Percentiles rank a stretch among this genome's conserved stretches.
phyloP scores from a whole-genome alignment of 2,888 invertebrate genomes.

The Anoncus sp. region DNA sequence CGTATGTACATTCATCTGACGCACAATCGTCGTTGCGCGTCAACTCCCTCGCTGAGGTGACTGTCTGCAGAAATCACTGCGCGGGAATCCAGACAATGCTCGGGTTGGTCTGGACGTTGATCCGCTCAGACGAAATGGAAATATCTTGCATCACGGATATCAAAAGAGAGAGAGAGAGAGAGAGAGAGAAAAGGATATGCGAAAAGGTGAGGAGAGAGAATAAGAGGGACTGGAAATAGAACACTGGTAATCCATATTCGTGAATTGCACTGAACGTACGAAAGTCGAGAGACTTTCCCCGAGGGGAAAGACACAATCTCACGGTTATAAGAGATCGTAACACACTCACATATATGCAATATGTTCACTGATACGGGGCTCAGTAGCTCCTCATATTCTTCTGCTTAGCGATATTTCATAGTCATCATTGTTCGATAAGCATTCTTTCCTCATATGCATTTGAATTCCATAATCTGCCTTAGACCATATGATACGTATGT shows the following conservation, averaged over 20 bases:
- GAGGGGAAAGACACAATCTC: conserved; percentile 30
- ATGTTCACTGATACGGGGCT: conserved; percentile 18
- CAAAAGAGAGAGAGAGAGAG: conserved; percentile 15
- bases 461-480: conserved; percentile 40
- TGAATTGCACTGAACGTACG: conserved; percentile 36
- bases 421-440: conserved; percentile 50
- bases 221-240: conserved; percentile 18
- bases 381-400: conserved; percentile 43
- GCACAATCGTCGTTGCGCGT: conserved; percentile 20
- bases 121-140: conserved; percentile 64
- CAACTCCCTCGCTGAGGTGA: conserved; percentile 19
- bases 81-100: conserved; percentile 56
- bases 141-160: conserved; percentile 58
- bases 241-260: conserved; percentile 59
- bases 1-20: conserved; percentile 32
- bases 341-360: conserved; percentile 33
- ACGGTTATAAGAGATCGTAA: conserved; percentile 39
- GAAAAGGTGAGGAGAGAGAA: conserved; percentile 32
- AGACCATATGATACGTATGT: neutral
- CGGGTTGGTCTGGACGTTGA: conserved; percentile 53
- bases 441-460: conserved; percentile 51
- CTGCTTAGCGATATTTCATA: conserved; percentile 43
- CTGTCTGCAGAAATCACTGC: conserved; percentile 34
- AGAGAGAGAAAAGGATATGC: conserved; percentile 31
- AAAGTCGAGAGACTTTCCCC: conserved; percentile 38